A percentile compares a stretch with the other conserved stretches of the same genome.
Conservation (phyloP, 30 jellyfish, hydroid and myxozoan genomes). For the Cassiopea andromeda region DNA sequence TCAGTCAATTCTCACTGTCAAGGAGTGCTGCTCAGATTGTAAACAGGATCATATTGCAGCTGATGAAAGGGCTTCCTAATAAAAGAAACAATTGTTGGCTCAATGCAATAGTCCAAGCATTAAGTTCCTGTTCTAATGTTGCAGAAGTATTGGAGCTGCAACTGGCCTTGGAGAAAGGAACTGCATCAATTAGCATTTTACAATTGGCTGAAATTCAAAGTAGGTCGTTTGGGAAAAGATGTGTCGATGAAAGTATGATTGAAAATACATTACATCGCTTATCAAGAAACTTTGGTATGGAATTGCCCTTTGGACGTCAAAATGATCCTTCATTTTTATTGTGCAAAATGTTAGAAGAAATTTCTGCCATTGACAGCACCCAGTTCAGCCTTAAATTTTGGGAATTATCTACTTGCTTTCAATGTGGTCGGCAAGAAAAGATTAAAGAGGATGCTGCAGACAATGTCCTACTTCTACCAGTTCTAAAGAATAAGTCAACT, state of each 20-base stretch:
- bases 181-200: neutral
- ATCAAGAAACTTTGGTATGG: neutral
- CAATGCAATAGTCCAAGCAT: neutral
- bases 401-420: neutral
- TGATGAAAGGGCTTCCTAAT: neutral
- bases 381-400: neutral
- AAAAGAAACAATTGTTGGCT: conserved; percentile 5
- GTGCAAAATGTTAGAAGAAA: neutral
- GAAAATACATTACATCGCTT: neutral
- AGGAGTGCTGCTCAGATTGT: neutral
- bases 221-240: neutral
- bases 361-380: neutral
- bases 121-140: neutral
- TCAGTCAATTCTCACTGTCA: neutral
- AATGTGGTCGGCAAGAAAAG: neutral
- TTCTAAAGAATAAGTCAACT: too few relatives aligned
- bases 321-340: neutral
- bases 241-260: neutral
- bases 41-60: neutral
- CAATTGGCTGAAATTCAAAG: neutral
- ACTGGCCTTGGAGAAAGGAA: neutral
- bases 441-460: neutral
- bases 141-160: neutral
- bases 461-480: neutral
- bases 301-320: neutral